Evolutionary conservation across 2,888 invertebrate genomes (phyloP).

Genomic region (Abrostola triplasia): DNA sequence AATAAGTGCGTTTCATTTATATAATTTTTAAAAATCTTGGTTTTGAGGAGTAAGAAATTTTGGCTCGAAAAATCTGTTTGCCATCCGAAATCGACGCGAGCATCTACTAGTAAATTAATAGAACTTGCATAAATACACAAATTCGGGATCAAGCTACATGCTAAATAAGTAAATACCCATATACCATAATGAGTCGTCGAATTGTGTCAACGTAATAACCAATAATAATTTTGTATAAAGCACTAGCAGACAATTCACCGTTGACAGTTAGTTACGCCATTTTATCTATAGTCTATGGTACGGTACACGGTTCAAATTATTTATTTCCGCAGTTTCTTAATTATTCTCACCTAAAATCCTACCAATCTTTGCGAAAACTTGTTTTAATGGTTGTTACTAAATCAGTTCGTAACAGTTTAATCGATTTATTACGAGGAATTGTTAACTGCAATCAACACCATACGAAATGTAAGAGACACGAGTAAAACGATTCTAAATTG

Average conservation of each 20-base stretch:
- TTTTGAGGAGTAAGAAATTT: too few species aligned
- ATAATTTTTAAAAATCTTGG: too few species aligned
- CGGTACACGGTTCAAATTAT: conserved; percentile 7
- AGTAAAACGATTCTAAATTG: conserved; percentile 22
- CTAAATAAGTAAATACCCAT: too few species aligned
- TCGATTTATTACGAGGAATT: conserved; percentile 32
- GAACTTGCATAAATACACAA: too few species aligned
- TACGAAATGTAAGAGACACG: conserved; percentile 9
- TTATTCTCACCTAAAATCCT: conserved; percentile 20
- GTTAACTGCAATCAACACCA: conserved; percentile 11
- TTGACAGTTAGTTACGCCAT: conserved; percentile 35
- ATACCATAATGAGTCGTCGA: neutral
- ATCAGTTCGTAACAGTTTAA: conserved; percentile 41
- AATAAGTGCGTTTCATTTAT: too few species aligned
- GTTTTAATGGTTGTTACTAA: conserved; percentile 33
- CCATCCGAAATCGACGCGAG: too few species aligned
- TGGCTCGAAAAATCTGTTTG: too few species aligned
- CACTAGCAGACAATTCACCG: conserved; percentile 12
- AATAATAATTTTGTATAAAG: conserved; percentile 17
- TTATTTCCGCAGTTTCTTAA: conserved; percentile 30
- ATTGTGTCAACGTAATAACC: conserved; percentile 30
- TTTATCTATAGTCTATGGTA: conserved; percentile 1
- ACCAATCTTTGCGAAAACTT: conserved; percentile 16
- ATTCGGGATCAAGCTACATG: too few species aligned
- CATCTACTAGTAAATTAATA: too few species aligned